phyloP scores from a whole-genome alignment of 2,888 invertebrate species.

The Platycheirus rosarum region DNA sequence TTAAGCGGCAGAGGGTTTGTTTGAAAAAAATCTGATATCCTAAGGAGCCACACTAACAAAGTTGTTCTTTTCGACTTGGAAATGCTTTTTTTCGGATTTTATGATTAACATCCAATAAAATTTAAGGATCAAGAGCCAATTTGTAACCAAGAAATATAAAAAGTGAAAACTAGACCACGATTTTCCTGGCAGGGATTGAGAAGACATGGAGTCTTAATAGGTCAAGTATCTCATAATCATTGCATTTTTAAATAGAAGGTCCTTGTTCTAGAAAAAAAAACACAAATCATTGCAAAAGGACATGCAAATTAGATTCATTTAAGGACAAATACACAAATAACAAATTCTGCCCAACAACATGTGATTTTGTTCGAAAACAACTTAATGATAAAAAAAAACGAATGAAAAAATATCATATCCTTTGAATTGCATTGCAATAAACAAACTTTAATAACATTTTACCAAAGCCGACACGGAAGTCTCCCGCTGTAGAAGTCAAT shows the following conservation, averaged over 20 bases:
- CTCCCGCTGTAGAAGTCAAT: constrained; percentile 27
- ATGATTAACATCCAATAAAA: no score
- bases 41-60: no score
- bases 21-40: no score
- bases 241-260: neutral
- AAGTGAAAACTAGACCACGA: no score
- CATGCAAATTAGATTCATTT: neutral
- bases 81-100: no score
- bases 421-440: neutral
- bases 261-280: neutral
- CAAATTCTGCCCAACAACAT: neutral
- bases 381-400: neutral
- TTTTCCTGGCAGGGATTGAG: no score
- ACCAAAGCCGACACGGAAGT: constrained; percentile 19
- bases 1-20: no score
- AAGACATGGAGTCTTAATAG: no score
- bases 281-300: neutral
- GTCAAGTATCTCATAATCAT: no score
- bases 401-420: neutral
- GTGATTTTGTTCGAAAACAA: neutral
- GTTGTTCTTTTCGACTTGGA: no score
- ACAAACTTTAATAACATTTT: neutral
- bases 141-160: no score
- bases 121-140: no score
- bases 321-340: neutral